Percentiles rank a stretch among this genome's conserved stretches.
phyloP scores from a whole-genome alignment of 2,888 invertebrate species.

The Eupelmus urozonus region DNA sequence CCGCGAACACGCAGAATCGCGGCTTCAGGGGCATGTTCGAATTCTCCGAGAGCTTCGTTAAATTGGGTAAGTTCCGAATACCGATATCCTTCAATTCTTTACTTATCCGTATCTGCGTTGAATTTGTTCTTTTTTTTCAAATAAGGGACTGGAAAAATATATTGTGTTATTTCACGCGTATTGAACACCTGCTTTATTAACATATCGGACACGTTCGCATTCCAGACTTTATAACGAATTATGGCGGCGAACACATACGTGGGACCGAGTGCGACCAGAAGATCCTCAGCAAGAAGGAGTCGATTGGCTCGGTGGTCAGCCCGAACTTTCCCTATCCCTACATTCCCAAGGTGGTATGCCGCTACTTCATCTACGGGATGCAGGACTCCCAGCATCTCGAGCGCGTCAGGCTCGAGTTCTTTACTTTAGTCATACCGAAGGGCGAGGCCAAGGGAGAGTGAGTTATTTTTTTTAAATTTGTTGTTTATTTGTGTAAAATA shows the following conservation, averaged over 20 bases:
- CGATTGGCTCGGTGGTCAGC: slow-evolving; percentile 94
- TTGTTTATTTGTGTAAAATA: no score
- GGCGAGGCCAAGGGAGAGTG: slow-evolving; percentile 87
- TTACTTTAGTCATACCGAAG: slow-evolving; percentile 93
- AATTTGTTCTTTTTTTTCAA: no score
- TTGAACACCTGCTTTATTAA: not conserved
- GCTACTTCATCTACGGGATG: slow-evolving; percentile 98
- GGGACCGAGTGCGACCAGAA: slow-evolving; percentile 99
- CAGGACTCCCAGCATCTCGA: slow-evolving; percentile 98
- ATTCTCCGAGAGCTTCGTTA: slow-evolving; percentile 98
- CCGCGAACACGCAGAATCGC: slow-evolving; percentile 96
- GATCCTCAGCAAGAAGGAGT: slow-evolving; percentile 95
- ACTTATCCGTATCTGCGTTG: no score
- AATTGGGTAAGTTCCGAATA: slow-evolving; percentile 92
- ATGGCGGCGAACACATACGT: slow-evolving; percentile 95
- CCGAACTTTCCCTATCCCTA: slow-evolving; percentile 98
- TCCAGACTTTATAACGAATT: slow-evolving; percentile 93
- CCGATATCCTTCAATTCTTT: no score
- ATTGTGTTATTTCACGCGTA: not conserved
- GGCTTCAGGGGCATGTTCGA: slow-evolving; percentile 99
- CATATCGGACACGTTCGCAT: no score
- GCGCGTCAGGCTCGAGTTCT: slow-evolving; percentile 92
- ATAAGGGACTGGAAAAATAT: not conserved
- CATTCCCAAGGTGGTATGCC: slow-evolving; percentile 96
- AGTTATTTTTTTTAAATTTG: slow-evolving; percentile 75